These are phyloP conservation scores for Paratilapia polleni DNA, from an alignment of 2,113 vertebrate genomes.

Conservation along the genomic window DNA sequence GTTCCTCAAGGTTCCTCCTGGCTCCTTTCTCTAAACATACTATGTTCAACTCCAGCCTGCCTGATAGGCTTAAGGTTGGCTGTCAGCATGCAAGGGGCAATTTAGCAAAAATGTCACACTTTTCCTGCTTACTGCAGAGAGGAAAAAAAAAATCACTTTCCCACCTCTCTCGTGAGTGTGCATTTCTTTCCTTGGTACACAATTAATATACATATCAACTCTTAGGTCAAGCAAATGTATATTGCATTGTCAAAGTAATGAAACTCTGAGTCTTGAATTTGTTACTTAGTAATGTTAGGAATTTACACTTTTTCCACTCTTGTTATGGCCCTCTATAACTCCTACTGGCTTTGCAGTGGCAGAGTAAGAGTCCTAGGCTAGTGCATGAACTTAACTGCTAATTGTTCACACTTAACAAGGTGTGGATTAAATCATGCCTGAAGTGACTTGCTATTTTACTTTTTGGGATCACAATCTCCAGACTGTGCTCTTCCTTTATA, in stretches of 20 bases:
- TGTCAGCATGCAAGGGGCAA: constrained; percentile 42
- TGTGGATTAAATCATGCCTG: too few relatives aligned
- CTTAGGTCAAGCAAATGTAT: background rate
- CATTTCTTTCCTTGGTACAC: background rate
- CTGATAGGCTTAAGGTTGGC: constrained; percentile 38
- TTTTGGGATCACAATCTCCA: too few relatives aligned
- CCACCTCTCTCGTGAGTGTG: background rate
- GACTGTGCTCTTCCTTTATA: too few relatives aligned
- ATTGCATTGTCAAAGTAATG: background rate
- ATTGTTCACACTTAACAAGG: too few relatives aligned
- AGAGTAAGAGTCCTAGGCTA: too few relatives aligned
- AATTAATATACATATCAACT: background rate
- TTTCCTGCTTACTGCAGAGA: constrained; percentile 2
- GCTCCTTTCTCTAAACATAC: constrained; percentile 50
- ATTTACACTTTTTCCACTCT: too few relatives aligned
- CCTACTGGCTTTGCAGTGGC: too few relatives aligned
- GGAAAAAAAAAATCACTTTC: rapidly evolving
- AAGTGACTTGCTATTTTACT: too few relatives aligned
- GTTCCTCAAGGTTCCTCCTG: constrained; percentile 60
- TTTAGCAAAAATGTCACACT: constrained; percentile 37
- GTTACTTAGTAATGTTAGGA: rapidly evolving
- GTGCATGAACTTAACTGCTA: too few relatives aligned
- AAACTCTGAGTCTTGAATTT: background rate
- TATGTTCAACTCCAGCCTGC: constrained; percentile 42
- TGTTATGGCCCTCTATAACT: too few relatives aligned